Percentiles rank a stretch among this genome's conserved stretches.
Evolutionary conservation across 2,888 invertebrate genomes (phyloP).

Genomic region (Brenthis ino): DNA sequence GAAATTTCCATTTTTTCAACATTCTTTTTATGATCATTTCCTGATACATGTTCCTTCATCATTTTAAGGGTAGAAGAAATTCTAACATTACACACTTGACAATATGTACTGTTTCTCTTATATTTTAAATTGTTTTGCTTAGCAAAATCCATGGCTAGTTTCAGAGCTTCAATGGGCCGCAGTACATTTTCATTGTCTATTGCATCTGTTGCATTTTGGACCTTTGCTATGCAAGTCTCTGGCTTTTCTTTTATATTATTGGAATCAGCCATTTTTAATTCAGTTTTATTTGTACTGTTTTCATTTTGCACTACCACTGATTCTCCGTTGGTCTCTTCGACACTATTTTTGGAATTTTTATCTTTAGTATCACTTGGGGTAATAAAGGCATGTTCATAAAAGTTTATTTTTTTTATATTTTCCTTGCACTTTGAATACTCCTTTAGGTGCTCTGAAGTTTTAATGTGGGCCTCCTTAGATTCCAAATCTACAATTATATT

Average conservation of each 20-base stretch:
- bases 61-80: slow-evolving; percentile 45
- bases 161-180: slow-evolving; percentile 18
- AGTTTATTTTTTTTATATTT: slow-evolving; percentile 4
- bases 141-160: slow-evolving; percentile 40
- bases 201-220: not conserved
- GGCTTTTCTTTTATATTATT: slow-evolving; percentile 1
- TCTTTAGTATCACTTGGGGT: slow-evolving; percentile 4
- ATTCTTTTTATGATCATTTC: slow-evolving; percentile 46
- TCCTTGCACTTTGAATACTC: slow-evolving; percentile 36
- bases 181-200: slow-evolving; percentile 9
- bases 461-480: slow-evolving; percentile 46
- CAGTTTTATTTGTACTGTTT: not conserved
- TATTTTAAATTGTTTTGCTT: slow-evolving; percentile 45
- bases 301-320: not conserved
- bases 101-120: slow-evolving; percentile 44
- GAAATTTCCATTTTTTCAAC: not conserved
- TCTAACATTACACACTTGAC: slow-evolving; percentile 44
- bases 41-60: slow-evolving; percentile 52
- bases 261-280: not conserved
- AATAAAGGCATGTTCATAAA: not conserved
- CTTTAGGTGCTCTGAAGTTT: slow-evolving; percentile 46
- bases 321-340: slow-evolving; percentile 5
- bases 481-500: slow-evolving; percentile 45
- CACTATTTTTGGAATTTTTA: slow-evolving; percentile 23
- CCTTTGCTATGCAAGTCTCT: not conserved